Base-by-base conservation (phyloP, 2,113 vertebrate species). In the Rhinolophus sinicus region DNA sequence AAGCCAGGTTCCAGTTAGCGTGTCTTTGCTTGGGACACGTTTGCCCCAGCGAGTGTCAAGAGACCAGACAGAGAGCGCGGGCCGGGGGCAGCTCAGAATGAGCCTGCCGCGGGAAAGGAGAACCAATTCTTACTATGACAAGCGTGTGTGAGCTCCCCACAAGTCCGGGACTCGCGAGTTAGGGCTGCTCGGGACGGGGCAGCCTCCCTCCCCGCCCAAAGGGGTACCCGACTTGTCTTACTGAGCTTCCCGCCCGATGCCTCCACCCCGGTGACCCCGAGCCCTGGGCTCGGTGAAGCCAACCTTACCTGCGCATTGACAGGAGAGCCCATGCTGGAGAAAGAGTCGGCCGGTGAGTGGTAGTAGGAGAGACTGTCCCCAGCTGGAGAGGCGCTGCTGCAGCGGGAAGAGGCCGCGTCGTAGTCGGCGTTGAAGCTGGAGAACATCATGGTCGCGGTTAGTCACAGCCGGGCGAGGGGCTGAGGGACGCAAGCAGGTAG, bases 331-430 rank as follows among this genome's bases (percentile, higher is more conserved):
- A 99, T 98, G 97, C 99, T 99, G 88, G 99, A 99, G 93, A 99
- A 99, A 19, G 99, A 99, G 81, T 99, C 99, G 0, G 99, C 99
- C 35, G 99, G 99, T 2, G 99, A 99, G 0, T 98, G 98, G 81
- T 99, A 99, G 88, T 99, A 99, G 73, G 98, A 98, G 65, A 99
- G 97, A 38, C 98, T 99, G 96, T 99, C 99, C 75, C 98, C 99
- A 24, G 99, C 99, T 24, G 99, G 99, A 44, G 99, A 99, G 87
- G 99, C 99, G 93, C 99, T 99, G 98, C 99, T 99, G 98, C 99
- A 99, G 97, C 99, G 99, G 50, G 99, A 99, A 85, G 99, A 99
- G 3, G 99, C 95, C 22, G 99, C 98, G 96, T 99, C 99, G 97
- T 99, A 99, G 65, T 99, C 99, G 81, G 99, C 97, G 96, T 98